Base-by-base conservation (phyloP, 2,888 invertebrate species). In the Apamea anceps region DNA sequence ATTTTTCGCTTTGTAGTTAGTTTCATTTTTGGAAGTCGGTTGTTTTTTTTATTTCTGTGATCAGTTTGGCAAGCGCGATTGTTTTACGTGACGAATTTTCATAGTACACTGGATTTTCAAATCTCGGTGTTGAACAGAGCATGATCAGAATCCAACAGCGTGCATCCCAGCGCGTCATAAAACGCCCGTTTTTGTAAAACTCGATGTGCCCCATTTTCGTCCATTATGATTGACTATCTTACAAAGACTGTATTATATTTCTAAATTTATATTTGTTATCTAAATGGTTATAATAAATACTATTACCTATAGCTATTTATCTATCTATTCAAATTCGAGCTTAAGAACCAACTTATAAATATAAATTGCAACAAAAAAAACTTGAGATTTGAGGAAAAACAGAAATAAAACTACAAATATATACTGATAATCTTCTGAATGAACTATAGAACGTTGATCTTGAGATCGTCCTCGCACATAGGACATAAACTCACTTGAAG, bases 371-470 rank as follows among this genome's bases (percentile, higher is more conserved):
- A 32, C 21, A 54, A 57, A 80, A 37, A n/a, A 60, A 51, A 25
- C 18, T n/a, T 67, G 12, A 57, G 10, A 18, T 28, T 72, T 42
- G 51, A 76, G 86, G 54, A 82, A 77, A 77, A 86, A 6, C 32
- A 45, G 4, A 28, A 57, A n/a, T 28, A 42, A 82, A 77, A 71
- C 51, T 51, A 66, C 28, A 25, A 54, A 62, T 32, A n/a, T 51
- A 15, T 25, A 28, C 28, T 15, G 15, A 66, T 32, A 71, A 45
- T 82, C 28, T 82, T 66, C 21, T 72, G 57, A 83, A 86, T 72
- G 84, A 77, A 77, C 66, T 25, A 28, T 0, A 67, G 83, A 63
- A 57, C 86, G 15, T 82, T 86, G 67, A 74, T n/a, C 83, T 72
- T 45, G 6, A 42, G 37, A n/a, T 25, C 21, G 42, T 37, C 18